These are phyloP conservation scores for Neuroterus valhalla DNA, from an alignment of 1,140 invertebrate species.

Conservation along the genomic window DNA sequence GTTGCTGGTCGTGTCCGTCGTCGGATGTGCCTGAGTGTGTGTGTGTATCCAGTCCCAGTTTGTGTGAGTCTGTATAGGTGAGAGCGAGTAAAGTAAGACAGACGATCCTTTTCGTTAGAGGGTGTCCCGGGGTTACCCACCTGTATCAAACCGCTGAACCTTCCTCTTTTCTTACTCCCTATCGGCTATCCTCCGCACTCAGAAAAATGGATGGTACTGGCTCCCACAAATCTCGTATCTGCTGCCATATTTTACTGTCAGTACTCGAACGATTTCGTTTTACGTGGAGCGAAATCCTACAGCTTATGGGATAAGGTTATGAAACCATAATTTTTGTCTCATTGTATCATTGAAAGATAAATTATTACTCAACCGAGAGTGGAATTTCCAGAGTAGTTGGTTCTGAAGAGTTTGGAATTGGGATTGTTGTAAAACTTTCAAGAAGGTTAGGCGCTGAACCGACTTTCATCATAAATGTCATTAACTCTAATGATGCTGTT, in stretches of 20 bases:
- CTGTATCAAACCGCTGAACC: slow-evolving; percentile 55
- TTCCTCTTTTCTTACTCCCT: slow-evolving; percentile 47
- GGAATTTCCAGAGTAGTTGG: too few species aligned
- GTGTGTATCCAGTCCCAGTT: slow-evolving; percentile 47
- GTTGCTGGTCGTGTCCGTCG: slow-evolving; percentile 64
- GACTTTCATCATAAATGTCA: too few species aligned
- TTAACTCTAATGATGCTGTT: too few species aligned
- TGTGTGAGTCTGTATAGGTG: slow-evolving; percentile 28
- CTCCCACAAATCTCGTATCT: slow-evolving; percentile 12
- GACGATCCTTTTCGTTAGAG: slow-evolving; percentile 68
- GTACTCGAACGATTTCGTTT: slow-evolving; percentile 3
- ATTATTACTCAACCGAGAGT: too few species aligned
- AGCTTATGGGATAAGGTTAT: not conserved
- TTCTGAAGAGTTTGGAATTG: too few species aligned
- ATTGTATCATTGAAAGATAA: too few species aligned
- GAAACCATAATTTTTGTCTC: not conserved
- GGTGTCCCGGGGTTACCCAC: slow-evolving; percentile 66
- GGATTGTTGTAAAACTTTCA: too few species aligned
- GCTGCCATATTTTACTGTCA: slow-evolving; percentile 6
- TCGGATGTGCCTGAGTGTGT: slow-evolving; percentile 47
- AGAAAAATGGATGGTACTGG: slow-evolving; percentile 4
- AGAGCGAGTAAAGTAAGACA: slow-evolving; percentile 62
- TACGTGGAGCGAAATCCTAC: not conserved
- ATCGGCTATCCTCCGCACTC: slow-evolving; percentile 34
- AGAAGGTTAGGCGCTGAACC: too few species aligned